These are phyloP conservation scores for Brachionus manjavacas DNA, from an alignment of 1,140 invertebrate genomes.

Conservation along the genomic window DNA sequence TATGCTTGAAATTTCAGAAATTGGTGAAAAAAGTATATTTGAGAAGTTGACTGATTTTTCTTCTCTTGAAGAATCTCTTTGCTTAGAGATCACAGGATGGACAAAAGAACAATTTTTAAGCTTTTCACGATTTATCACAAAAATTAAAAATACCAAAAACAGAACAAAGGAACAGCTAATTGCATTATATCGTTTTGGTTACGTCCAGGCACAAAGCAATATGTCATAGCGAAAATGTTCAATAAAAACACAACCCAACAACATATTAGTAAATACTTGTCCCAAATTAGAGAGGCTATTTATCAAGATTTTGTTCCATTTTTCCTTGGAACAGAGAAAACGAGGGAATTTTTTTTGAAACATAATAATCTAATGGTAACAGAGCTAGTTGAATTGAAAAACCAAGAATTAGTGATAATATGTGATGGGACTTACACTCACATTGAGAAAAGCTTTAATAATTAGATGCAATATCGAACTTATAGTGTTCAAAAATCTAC, in stretches of 20 bases:
- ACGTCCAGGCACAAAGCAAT: neutral
- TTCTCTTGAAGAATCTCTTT: neutral
- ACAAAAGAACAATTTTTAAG: neutral
- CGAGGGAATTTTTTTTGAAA: neutral
- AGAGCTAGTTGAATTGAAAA: neutral
- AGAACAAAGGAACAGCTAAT: constrained; percentile 8
- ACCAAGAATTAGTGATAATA: neutral
- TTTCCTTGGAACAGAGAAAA: neutral
- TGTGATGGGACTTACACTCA: neutral
- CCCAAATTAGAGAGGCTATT: constrained; percentile 16
- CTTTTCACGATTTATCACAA: neutral
- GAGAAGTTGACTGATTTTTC: neutral
- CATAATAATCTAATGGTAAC: constrained; percentile 14
- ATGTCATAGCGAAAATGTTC: neutral
- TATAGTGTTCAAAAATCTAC: neutral
- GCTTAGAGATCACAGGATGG: neutral
- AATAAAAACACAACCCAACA: neutral
- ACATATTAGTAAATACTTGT: neutral
- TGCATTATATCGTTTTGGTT: neutral
- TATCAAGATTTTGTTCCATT: neutral
- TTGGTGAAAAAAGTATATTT: neutral
- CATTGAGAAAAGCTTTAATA: constrained; percentile 7
- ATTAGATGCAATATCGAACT: neutral
- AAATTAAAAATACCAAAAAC: neutral
- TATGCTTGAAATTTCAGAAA: neutral